Conservation (phyloP, 2,888 invertebrate genomes). For the Reticulitermes lucifugus region DNA sequence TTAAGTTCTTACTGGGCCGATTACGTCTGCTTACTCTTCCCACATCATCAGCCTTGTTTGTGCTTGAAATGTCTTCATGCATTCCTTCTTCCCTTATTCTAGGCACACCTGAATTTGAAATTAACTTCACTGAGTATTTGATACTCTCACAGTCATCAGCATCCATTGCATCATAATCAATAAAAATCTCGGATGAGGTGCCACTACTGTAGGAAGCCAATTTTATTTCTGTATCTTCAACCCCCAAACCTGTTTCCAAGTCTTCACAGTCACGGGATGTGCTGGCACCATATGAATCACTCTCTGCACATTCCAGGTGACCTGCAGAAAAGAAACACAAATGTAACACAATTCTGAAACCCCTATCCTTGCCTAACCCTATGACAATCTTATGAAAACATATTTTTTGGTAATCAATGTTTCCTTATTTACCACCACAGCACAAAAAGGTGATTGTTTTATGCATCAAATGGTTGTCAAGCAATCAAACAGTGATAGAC, state of each 20-base stretch:
- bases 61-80: constrained; percentile 3
- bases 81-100: background rate
- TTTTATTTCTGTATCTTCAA: background rate
- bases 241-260: background rate
- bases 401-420: too few species aligned
- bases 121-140: background rate
- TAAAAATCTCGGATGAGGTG: background rate
- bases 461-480: too few species aligned
- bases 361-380: too few species aligned
- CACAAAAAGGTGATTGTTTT: too few species aligned
- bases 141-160: background rate
- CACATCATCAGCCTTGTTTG: background rate
- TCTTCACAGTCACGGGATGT: background rate
- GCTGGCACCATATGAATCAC: background rate
- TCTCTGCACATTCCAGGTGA: background rate
- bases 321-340: background rate
- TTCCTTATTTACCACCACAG: too few species aligned
- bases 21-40: background rate
- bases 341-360: too few species aligned
- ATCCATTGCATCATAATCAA: background rate
- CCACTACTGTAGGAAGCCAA: background rate
- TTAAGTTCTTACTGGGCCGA: background rate
- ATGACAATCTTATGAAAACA: too few species aligned
- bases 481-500: too few species aligned
- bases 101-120: background rate